Conservation (phyloP, 1,140 invertebrate genomes). For the Lucilia sericata region DNA sequence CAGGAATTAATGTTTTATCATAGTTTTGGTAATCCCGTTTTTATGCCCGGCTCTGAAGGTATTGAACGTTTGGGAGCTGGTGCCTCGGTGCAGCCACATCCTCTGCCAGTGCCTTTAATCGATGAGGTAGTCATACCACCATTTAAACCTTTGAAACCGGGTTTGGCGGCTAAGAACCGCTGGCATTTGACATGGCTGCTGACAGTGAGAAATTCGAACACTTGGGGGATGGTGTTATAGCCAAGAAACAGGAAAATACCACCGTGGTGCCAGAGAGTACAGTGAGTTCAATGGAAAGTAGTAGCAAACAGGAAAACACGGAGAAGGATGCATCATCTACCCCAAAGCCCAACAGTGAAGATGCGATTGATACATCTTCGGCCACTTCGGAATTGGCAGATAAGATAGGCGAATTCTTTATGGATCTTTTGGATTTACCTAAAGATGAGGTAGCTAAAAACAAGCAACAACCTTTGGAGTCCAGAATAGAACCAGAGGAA, state of each 20-base stretch:
- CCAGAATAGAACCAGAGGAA: conserved; percentile 51
- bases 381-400: conserved; percentile 60
- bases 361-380: conserved; percentile 49
- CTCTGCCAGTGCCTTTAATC: conserved; percentile 62
- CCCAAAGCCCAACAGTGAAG: conserved; percentile 30
- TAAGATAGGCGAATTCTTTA: conserved; percentile 64
- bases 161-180: conserved; percentile 53
- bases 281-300: neutral
- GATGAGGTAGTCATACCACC: conserved; percentile 63
- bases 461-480: conserved; percentile 51
- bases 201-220: conserved; percentile 62
- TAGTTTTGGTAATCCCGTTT: conserved; percentile 64
- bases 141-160: conserved; percentile 59
- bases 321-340: neutral
- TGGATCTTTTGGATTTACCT: conserved; percentile 62
- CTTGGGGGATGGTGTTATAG: conserved; percentile 64
- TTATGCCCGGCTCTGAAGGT: conserved; percentile 59
- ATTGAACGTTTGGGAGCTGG: conserved; percentile 62
- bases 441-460: conserved; percentile 41
- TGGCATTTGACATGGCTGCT: conserved; percentile 56
- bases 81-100: conserved; percentile 63
- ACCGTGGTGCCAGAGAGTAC: conserved; percentile 43
- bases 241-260: conserved; percentile 59
- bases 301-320: neutral
- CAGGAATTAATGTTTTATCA: conserved; percentile 64